Base-by-base conservation (phyloP, 30 jellyfish, hydroid and myxozoan genomes). In the Pelagia noctiluca region DNA sequence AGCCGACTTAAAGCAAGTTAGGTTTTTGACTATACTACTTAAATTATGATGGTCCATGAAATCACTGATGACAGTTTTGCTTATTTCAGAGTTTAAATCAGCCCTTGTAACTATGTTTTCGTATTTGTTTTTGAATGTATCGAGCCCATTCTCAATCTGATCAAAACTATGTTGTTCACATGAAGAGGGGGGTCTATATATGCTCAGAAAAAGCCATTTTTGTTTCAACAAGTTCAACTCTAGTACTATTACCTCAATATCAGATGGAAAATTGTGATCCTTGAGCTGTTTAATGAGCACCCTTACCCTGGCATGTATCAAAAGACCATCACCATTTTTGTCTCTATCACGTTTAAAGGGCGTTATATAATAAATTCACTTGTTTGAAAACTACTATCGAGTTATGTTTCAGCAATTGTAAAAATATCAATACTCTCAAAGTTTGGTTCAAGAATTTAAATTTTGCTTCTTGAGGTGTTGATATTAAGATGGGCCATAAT, bases 1-100 rank as follows among this genome's bases (percentile, higher is more conserved):
- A 34, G 35, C 80, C 1, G 78, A 70, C 63, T 86, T 76, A 52
- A 54, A 85, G 48, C 96, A 73, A 4, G 90, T 74, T 16, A 78
- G 79, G 21, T 30, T n/a, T 42, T 80, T 64, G 0, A 80, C 38
- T 13, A 63, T 28, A 13, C 46, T 80, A 3, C 12, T 22, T 24
- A 64, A 26, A 3, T 24, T 28, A 60, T 57, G 35, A 26, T 0
- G 35, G 19, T 57, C 52, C 80, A 61, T 57, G 74, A 80, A 64
- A n/a, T 23, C 83, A 22, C 57, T 36, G 50, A 80, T 64, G 0
- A 3, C 75, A 26, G 37, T 28, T 32, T 67, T 70, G 18, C 24
- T 24, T 31, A 24, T 53, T 52, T 82, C 92, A 24, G 8, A 32
- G 33, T 80, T 63, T 0, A 80, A 31, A 52, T 63, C 83, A 11